phyloP scores from a whole-genome alignment of 92 coral and sea anemone species.

The Zoanthus sociatus region DNA sequence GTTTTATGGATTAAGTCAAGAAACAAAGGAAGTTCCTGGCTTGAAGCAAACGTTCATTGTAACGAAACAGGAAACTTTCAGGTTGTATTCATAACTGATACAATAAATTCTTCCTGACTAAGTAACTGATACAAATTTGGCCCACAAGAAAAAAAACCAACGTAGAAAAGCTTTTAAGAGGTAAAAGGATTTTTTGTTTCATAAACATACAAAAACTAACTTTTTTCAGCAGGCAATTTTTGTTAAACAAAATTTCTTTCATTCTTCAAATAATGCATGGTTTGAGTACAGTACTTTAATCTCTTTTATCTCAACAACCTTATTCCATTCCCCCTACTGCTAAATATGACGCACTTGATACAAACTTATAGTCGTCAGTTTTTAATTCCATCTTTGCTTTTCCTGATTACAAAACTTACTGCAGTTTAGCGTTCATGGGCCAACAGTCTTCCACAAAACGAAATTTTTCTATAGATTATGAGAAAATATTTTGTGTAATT shows the following conservation, averaged over 20 bases:
- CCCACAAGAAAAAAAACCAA: neutral
- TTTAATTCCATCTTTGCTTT: neutral
- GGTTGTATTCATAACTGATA: slow-evolving; percentile 13
- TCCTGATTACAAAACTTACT: slow-evolving; percentile 33
- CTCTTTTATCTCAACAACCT: neutral
- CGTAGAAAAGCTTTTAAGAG: neutral
- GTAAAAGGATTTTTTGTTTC: neutral
- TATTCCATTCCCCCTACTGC: neutral
- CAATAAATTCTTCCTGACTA: neutral
- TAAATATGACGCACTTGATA: neutral
- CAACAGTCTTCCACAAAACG: too few species aligned
- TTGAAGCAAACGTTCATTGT: slow-evolving; percentile 15
- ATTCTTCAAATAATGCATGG: neutral
- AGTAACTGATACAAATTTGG: neutral
- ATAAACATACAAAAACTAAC: neutral
- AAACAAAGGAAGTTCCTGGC: neutral
- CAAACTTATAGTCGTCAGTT: neutral
- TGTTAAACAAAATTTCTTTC: neutral
- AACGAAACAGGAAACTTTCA: slow-evolving; percentile 1
- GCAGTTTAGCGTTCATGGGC: too few species aligned
- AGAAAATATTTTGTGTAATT: slow-evolving; percentile 50
- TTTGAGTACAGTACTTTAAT: neutral
- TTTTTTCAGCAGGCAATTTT: neutral
- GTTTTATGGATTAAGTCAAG: slow-evolving; percentile 39
- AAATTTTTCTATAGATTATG: too few species aligned